phyloP scores from a whole-genome alignment of 2,888 invertebrate species.

The Dryadula phaetusa region DNA sequence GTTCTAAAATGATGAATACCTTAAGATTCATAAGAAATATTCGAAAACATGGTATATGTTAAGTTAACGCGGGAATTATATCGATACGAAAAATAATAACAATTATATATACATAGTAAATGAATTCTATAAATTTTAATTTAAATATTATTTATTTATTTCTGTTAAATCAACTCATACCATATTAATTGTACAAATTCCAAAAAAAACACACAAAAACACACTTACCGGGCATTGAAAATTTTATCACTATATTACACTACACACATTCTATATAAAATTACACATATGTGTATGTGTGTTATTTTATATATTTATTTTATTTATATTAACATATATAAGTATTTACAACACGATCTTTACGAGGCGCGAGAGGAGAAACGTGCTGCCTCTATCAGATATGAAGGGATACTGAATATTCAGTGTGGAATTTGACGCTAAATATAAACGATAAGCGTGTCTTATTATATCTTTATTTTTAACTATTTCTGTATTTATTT shows the following conservation, averaged over 20 bases:
- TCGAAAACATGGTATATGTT: too few species aligned
- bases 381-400: slow-evolving; percentile 24
- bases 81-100: too few species aligned
- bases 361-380: background rate
- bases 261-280: slow-evolving; percentile 26
- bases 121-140: background rate
- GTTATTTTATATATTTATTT: background rate
- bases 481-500: background rate
- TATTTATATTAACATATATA: background rate
- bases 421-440: background rate
- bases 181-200: too few species aligned
- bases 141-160: background rate
- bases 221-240: slow-evolving; percentile 48
- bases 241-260: slow-evolving; percentile 35
- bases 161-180: too few species aligned
- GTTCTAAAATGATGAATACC: too few species aligned
- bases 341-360: slow-evolving; percentile 30
- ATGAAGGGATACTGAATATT: slow-evolving; percentile 25
- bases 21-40: too few species aligned
- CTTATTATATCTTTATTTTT: background rate
- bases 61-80: too few species aligned
- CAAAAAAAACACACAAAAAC: background rate
- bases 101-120: too few species aligned
- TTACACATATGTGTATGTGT: background rate
- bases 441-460: background rate